Conservation (phyloP, 2,888 invertebrate genomes). For the Tipula lateralis region DNA sequence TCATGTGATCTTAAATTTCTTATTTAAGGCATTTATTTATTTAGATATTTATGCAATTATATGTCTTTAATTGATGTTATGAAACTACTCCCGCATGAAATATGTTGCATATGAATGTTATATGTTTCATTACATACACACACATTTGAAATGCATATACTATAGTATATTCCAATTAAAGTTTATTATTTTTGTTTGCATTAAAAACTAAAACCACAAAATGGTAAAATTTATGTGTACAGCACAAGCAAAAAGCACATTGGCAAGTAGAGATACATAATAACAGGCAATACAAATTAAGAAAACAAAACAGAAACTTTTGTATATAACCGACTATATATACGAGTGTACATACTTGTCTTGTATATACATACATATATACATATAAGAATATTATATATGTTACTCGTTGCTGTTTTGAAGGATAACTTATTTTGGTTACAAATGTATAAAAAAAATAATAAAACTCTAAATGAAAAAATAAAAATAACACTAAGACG, state of each 20-base stretch:
- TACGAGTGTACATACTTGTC: not conserved
- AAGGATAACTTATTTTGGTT: conserved; percentile 14
- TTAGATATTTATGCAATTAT: no score
- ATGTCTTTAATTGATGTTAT: not conserved
- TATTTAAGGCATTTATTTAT: no score
- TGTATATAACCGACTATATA: not conserved
- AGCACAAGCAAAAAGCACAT: not conserved
- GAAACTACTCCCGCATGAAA: not conserved
- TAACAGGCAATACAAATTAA: not conserved
- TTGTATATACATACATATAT: not conserved
- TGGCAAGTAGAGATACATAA: not conserved
- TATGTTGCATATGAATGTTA: not conserved
- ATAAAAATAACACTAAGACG: not conserved
- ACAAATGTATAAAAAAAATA: not conserved
- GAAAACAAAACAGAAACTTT: not conserved
- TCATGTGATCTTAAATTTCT: no score
- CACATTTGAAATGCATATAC: not conserved
- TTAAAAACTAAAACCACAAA: not conserved
- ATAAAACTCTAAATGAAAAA: not conserved
- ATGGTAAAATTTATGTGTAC: not conserved
- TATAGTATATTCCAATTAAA: conserved; percentile 3
- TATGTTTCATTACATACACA: no score
- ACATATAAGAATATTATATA: not conserved
- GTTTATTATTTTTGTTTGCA: not conserved
- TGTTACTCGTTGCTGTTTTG: not conserved